These are phyloP conservation scores for Drosophila asahinai DNA, from an alignment of 1,140 invertebrate species.

Conservation along the genomic window DNA sequence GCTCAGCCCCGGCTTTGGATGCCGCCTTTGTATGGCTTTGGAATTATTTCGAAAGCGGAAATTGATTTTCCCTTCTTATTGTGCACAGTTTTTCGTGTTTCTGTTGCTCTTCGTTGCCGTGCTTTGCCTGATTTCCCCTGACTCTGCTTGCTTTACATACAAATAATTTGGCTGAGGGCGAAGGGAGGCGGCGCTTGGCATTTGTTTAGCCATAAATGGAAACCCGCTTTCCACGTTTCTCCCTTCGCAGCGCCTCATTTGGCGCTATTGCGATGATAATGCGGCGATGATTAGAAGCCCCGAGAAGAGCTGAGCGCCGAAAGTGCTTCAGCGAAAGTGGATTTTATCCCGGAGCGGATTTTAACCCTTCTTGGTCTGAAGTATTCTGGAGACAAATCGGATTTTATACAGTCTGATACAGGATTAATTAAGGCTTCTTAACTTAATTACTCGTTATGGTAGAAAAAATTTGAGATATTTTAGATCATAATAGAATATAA, in stretches of 20 bases:
- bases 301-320: conserved; percentile 1
- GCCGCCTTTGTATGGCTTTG: conserved; percentile 77
- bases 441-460: no score
- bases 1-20: conserved; percentile 62
- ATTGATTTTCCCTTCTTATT: conserved; percentile 82
- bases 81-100: conserved; percentile 64
- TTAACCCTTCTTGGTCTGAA: not conserved
- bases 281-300: conserved; percentile 36
- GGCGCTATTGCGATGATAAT: conserved; percentile 34
- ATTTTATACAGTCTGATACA: not conserved
- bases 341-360: conserved; percentile 2
- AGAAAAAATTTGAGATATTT: no score
- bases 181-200: not conserved
- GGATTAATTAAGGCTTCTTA: no score
- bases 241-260: conserved; percentile 14
- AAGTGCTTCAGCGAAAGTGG: conserved; percentile 17
- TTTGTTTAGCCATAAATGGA: conserved; percentile 33
- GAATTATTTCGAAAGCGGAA: conserved; percentile 83
- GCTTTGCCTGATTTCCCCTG: conserved; percentile 46
- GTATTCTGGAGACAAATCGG: not conserved
- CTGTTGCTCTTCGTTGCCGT: conserved; percentile 55
- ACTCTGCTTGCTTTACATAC: conserved; percentile 42
- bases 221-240: conserved; percentile 13
- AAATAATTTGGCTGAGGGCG: conserved; percentile 29
- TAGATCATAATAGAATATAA: not conserved